A percentile compares a stretch with the other conserved stretches of the same genome.
Evolutionary conservation across 2,888 invertebrate species (phyloP).

Genomic region (Nephrotoma appendiculata): DNA sequence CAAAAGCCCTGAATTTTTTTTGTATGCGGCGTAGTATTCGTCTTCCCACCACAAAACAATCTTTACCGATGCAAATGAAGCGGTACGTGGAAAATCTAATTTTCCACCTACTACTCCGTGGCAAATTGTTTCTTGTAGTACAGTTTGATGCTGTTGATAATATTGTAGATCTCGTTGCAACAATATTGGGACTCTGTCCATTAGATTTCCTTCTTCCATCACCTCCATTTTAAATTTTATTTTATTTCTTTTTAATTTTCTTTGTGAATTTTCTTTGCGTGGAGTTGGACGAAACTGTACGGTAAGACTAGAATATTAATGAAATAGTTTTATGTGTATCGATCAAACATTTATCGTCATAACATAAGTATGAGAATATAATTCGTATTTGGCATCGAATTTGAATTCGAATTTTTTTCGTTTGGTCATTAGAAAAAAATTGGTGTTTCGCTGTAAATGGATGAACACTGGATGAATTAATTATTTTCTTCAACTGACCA

Average conservation of each 20-base stretch:
- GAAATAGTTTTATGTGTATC: too few relatives aligned
- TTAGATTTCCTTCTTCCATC: slow-evolving; percentile 80
- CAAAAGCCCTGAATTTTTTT: slow-evolving; percentile 43
- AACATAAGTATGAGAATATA: too few relatives aligned
- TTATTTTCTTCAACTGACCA: too few relatives aligned
- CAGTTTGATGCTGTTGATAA: slow-evolving; percentile 64
- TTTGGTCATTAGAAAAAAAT: too few relatives aligned
- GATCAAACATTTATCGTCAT: too few relatives aligned
- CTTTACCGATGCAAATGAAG: slow-evolving; percentile 72
- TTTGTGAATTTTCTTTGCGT: too few relatives aligned
- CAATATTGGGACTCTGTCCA: slow-evolving; percentile 70
- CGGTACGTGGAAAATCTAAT: slow-evolving; percentile 68
- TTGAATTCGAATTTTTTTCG: too few relatives aligned
- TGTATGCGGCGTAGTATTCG: slow-evolving; percentile 62
- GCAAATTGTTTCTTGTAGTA: slow-evolving; percentile 65
- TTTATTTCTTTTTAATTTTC: neutral
- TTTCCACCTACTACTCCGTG: slow-evolving; percentile 66
- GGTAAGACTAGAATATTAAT: too few relatives aligned
- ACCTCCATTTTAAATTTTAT: slow-evolving; percentile 48
- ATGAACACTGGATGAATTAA: too few relatives aligned
- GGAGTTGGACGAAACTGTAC: too few relatives aligned
- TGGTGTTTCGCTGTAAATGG: too few relatives aligned
- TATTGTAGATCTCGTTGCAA: slow-evolving; percentile 71
- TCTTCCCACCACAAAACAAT: slow-evolving; percentile 78
- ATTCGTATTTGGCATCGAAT: too few relatives aligned